These are phyloP conservation scores for Orchesella flavescens DNA, from an alignment of 2,888 invertebrate species.

Conservation along the genomic window DNA sequence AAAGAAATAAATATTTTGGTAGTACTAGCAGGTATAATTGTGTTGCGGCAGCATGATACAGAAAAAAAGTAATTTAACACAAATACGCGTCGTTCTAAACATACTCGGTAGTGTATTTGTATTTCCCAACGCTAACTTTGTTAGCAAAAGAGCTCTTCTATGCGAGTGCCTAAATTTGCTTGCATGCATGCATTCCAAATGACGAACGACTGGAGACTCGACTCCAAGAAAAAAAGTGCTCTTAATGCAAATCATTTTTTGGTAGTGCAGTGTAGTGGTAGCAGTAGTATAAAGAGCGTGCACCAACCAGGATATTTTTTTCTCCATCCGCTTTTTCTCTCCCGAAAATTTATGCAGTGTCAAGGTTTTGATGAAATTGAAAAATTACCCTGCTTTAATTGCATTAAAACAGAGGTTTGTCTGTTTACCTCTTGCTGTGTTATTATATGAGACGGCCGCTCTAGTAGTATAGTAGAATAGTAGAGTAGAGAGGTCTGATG, in stretches of 20 bases:
- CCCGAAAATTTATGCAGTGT: constrained; percentile 60
- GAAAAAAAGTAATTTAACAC: not conserved
- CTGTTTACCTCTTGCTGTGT: not conserved
- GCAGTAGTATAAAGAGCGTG: too few species aligned
- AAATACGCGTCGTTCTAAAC: not conserved
- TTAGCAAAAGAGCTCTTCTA: not conserved
- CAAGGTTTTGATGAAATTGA: constrained; percentile 64
- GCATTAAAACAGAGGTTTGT: constrained; percentile 53
- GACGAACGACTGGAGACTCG: too few species aligned
- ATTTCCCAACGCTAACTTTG: not conserved
- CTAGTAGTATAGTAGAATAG: not conserved
- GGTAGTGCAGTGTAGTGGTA: too few species aligned
- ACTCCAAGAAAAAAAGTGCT: too few species aligned
- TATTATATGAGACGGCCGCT: not conserved
- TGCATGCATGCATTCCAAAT: not conserved
- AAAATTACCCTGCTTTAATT: constrained; percentile 60
- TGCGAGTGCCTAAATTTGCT: too few species aligned
- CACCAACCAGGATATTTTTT: too few species aligned
- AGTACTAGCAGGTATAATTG: constrained; percentile 33
- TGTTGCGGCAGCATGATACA: constrained; percentile 26
- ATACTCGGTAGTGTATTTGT: not conserved
- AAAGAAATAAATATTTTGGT: constrained; percentile 30
- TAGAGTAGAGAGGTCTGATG: not conserved
- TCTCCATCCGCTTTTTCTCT: not conserved
- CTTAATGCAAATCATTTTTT: too few species aligned